phyloP scores from a whole-genome alignment of 2,888 invertebrate species.

The Galeopsomyia nigrocyanea region DNA sequence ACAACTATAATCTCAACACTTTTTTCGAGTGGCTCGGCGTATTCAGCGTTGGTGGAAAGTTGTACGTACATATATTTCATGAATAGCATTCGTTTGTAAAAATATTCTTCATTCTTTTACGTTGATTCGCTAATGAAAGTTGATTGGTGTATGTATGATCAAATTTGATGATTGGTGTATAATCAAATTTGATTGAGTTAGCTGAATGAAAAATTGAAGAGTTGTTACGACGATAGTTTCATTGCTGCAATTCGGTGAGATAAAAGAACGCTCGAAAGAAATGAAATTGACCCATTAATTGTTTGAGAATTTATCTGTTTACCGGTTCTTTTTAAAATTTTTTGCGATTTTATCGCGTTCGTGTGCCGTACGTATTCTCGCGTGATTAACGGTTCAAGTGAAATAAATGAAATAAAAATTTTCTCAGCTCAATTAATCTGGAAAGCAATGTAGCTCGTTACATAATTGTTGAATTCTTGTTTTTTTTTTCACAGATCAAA shows the following conservation, averaged over 20 bases:
- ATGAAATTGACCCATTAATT: conserved; percentile 9
- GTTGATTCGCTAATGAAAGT: no score
- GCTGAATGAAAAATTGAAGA: conserved; percentile 6
- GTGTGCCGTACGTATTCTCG: no score
- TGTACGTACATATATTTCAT: conserved; percentile 59
- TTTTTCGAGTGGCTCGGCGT: conserved; percentile 74
- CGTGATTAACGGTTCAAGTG: no score
- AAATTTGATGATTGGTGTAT: background rate
- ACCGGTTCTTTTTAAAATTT: background rate
- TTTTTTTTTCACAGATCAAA: conserved; percentile 54
- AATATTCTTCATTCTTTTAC: background rate
- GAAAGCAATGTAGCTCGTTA: no score
- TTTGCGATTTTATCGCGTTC: background rate
- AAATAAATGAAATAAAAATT: background rate
- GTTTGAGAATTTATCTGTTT: background rate
- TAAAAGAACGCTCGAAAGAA: conserved; percentile 12
- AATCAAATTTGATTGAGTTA: background rate
- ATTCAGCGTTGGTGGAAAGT: conserved; percentile 68
- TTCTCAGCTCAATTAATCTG: background rate
- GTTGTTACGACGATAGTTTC: background rate
- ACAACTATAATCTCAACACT: conserved; percentile 58
- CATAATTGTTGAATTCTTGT: no score
- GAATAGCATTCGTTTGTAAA: background rate
- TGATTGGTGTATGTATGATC: no score
- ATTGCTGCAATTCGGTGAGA: conserved; percentile 13